Evolutionary conservation across 2,797 vertebrate species (phyloP).

Genomic region (Lutra lutra): DNA sequence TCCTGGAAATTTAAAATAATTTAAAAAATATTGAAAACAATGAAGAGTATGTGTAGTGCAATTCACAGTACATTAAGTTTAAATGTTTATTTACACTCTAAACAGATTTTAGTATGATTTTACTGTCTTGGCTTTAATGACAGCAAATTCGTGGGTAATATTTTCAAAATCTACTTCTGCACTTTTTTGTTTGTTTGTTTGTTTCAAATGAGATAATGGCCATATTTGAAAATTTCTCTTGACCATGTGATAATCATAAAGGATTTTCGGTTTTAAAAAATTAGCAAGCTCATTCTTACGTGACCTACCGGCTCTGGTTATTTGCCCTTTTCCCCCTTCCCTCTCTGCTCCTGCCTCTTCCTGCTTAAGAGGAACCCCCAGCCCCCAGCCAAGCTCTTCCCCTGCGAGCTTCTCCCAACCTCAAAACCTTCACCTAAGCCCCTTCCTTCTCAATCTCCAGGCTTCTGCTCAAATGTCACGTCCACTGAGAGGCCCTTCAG

Average conservation of each 20-base stretch:
- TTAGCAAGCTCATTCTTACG: fast-evolving
- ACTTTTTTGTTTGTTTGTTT: background rate
- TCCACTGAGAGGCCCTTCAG: background rate
- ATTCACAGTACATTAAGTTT: background rate
- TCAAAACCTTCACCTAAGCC: background rate
- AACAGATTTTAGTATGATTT: background rate
- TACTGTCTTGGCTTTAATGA: background rate
- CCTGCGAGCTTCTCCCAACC: background rate
- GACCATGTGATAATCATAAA: background rate
- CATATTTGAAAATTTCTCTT: background rate
- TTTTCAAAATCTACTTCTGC: background rate
- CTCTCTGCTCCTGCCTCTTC: background rate
- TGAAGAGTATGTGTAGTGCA: background rate
- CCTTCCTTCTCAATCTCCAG: background rate
- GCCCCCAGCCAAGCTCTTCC: too few relatives aligned
- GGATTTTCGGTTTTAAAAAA: background rate
- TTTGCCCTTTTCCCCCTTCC: fast-evolving
- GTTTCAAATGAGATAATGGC: background rate
- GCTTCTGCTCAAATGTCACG: background rate
- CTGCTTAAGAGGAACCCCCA: background rate
- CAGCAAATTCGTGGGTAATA: background rate
- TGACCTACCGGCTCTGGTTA: background rate
- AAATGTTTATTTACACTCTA: background rate
- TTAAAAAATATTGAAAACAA: background rate
- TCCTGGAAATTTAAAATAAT: background rate